Evolutionary conservation across 2,888 invertebrate species (phyloP).

Genomic region (Leptopilina drosophilae): DNA sequence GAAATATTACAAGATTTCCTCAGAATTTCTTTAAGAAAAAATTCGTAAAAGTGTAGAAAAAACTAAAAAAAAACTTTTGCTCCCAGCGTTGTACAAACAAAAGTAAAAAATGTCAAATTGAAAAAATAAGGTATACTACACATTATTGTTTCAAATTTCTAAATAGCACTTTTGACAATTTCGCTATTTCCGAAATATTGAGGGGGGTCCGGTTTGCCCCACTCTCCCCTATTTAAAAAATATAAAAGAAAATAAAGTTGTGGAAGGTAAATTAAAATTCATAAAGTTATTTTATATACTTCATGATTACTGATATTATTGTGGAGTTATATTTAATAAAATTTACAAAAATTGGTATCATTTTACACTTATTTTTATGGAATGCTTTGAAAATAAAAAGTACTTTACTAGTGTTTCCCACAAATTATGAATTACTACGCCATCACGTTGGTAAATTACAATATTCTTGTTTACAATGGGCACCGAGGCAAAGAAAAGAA

Average conservation of each 20-base stretch:
- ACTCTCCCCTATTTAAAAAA: no score
- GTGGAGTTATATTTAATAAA: neutral
- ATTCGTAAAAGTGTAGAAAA: no score
- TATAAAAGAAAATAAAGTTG: neutral
- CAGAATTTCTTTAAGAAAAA: no score
- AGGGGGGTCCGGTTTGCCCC: no score
- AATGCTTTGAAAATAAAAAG: neutral
- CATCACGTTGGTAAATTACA: neutral
- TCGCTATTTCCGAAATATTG: no score
- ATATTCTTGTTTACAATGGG: neutral
- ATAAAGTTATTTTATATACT: neutral
- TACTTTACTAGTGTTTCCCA: slow-evolving; percentile 4
- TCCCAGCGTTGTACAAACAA: no score
- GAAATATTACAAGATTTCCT: no score
- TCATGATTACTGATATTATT: neutral
- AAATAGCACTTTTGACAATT: no score
- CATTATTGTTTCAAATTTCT: no score
- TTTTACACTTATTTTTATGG: neutral
- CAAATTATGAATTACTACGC: neutral
- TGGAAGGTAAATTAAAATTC: neutral
- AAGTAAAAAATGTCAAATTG: no score
- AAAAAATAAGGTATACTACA: no score
- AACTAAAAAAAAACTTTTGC: no score
- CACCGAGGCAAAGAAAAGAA: neutral
- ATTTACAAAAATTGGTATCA: slow-evolving; percentile 1